phyloP scores from a whole-genome alignment of 2,797 vertebrate species.

The Pseudochirops cupreus region DNA sequence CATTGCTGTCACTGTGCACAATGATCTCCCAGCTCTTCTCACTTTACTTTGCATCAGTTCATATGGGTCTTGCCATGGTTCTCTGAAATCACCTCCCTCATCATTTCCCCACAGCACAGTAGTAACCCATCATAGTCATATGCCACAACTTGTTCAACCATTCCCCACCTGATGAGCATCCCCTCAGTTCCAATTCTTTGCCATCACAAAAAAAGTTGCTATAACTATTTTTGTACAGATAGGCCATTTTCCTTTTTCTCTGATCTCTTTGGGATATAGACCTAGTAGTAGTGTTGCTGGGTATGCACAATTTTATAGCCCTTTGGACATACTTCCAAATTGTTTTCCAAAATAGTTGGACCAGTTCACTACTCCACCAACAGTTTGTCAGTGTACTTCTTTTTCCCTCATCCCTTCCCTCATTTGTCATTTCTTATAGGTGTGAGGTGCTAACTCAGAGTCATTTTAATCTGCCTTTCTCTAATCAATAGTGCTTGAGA shows the following conservation, averaged over 20 bases:
- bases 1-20: background rate
- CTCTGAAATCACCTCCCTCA: background rate
- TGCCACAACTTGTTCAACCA: no score
- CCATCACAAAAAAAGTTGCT: background rate
- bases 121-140: background rate
- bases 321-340: background rate
- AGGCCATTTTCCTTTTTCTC: background rate
- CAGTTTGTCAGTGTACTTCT: background rate
- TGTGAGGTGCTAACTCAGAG: background rate
- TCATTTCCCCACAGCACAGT: background rate
- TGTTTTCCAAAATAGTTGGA: background rate
- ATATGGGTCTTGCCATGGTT: background rate
- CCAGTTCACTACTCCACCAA: background rate
- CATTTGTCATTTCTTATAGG: background rate
- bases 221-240: background rate
- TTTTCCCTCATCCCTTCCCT: background rate
- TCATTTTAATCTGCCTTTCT: background rate
- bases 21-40: background rate
- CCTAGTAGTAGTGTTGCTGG: background rate
- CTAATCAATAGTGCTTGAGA: background rate
- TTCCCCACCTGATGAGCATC: background rate
- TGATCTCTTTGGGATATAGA: background rate
- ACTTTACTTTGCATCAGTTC: background rate
- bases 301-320: background rate
- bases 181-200: background rate